A percentile compares a stretch with the other conserved stretches of the same genome.
Conservation (phyloP, 1,140 invertebrate species). For the Bombus difficillimus region DNA sequence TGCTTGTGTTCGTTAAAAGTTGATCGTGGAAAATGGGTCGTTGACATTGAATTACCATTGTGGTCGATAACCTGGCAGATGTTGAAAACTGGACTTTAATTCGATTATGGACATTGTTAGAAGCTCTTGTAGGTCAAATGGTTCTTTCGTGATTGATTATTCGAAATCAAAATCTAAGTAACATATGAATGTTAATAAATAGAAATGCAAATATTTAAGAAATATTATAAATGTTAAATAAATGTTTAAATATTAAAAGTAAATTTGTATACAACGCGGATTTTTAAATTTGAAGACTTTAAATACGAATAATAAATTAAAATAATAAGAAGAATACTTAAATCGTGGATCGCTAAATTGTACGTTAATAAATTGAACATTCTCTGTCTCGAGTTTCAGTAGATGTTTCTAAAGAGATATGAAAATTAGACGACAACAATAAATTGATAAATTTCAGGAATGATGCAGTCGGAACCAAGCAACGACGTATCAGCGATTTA, state of each 20-base stretch:
- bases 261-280: neutral
- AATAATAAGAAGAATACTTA: neutral
- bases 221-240: neutral
- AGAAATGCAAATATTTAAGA: neutral
- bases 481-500: constrained; percentile 86
- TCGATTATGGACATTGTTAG: too few relatives aligned
- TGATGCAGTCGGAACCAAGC: constrained; percentile 73
- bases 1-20: neutral
- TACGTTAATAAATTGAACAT: neutral
- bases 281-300: too few relatives aligned
- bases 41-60: neutral
- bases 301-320: too few relatives aligned
- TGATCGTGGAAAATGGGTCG: neutral
- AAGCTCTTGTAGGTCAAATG: too few relatives aligned
- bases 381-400: neutral
- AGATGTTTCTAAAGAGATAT: too few relatives aligned
- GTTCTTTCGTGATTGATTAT: too few relatives aligned
- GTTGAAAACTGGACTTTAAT: too few relatives aligned
- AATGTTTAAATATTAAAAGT: neutral
- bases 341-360: neutral
- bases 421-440: neutral
- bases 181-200: neutral
- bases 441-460: constrained; percentile 70
- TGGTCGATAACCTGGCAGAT: too few relatives aligned
- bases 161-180: too few relatives aligned